A percentile compares a stretch with the other conserved stretches of the same genome.
Evolutionary conservation across 2,113 vertebrate genomes (phyloP).

Genomic region (Microcebus murinus): DNA sequence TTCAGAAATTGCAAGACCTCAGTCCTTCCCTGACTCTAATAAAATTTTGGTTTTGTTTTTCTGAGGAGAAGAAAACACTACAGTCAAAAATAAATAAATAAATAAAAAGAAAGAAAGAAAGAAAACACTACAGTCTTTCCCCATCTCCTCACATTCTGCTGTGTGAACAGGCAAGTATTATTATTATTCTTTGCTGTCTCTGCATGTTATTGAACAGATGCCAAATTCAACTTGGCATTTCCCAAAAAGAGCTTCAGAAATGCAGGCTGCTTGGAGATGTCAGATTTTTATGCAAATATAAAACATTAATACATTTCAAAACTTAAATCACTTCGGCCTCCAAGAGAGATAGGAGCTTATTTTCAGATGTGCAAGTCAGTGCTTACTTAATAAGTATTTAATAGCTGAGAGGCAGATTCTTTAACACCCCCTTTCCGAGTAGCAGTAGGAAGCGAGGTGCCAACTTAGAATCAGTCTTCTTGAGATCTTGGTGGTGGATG

Average conservation of each 20-base stretch:
- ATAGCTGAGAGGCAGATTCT: background rate
- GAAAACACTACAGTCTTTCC: background rate
- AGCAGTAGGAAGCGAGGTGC: background rate
- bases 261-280: background rate
- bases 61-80: background rate
- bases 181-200: background rate
- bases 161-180: background rate
- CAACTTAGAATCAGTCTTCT: background rate
- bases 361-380: background rate
- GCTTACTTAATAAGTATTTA: background rate
- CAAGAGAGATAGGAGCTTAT: slow-evolving; percentile 6
- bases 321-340: background rate
- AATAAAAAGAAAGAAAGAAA: background rate
- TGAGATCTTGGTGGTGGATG: background rate
- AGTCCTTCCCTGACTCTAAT: background rate
- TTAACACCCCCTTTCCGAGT: background rate
- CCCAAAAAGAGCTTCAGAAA: slow-evolving; percentile 2
- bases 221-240: slow-evolving; percentile 62
- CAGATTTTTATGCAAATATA: slow-evolving; percentile 57
- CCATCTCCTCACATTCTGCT: background rate
- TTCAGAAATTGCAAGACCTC: background rate
- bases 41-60: background rate
- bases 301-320: slow-evolving; percentile 39
- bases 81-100: too few species aligned
- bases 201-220: slow-evolving; percentile 35